Conservation (phyloP, 2,888 invertebrate species). For the Epirrhoe alternata region DNA sequence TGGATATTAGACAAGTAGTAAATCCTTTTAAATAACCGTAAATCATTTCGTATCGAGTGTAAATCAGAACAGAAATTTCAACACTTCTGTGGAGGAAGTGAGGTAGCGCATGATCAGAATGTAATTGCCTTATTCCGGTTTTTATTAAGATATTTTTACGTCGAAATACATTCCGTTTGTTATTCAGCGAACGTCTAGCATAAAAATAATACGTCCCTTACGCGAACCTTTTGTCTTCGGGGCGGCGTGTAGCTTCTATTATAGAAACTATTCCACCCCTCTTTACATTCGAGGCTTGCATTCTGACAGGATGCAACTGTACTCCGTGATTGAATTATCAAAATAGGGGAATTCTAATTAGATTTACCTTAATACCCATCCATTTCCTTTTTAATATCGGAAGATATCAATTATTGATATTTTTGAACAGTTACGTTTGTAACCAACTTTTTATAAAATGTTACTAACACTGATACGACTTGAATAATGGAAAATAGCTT, state of each 20-base stretch:
- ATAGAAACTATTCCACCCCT: constrained; percentile 72
- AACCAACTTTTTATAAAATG: background rate
- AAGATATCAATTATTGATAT: background rate
- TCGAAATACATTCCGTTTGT: constrained; percentile 71
- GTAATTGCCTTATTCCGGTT: constrained; percentile 73
- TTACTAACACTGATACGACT: background rate
- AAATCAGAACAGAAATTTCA: constrained; percentile 69
- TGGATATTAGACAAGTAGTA: constrained; percentile 48
- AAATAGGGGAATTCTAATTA: constrained; percentile 55
- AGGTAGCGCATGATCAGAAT: constrained; percentile 77
- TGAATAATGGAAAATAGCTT: no score
- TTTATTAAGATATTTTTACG: constrained; percentile 81
- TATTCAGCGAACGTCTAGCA: constrained; percentile 77
- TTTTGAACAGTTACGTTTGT: background rate
- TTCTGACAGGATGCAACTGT: constrained; percentile 79
- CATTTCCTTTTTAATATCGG: constrained; percentile 6
- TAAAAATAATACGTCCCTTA: constrained; percentile 82
- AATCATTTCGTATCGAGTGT: constrained; percentile 66
- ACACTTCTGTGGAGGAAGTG: constrained; percentile 72
- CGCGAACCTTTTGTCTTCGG: constrained; percentile 76
- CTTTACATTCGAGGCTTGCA: constrained; percentile 78
- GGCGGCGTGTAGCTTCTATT: constrained; percentile 63
- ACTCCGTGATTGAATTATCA: constrained; percentile 76
- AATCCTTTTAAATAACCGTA: constrained; percentile 72
- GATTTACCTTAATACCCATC: constrained; percentile 31